Base-by-base conservation (phyloP, 2,888 invertebrate genomes). In the Phaedon cochleariae region DNA sequence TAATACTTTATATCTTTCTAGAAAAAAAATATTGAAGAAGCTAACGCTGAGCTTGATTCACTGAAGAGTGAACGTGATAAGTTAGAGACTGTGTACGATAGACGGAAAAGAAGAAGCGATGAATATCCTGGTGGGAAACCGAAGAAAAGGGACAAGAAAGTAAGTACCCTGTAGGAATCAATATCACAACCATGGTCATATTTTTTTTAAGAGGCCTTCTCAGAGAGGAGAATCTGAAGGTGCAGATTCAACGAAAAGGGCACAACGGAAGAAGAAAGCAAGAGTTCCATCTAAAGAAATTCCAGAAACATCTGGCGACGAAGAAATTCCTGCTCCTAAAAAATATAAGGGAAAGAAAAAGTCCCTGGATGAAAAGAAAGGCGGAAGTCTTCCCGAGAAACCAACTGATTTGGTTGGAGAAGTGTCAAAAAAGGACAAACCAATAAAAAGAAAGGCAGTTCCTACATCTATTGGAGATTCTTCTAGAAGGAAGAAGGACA, bases 1-100 rank as follows among this genome's bases (percentile, higher is more conserved):
- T 20, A 49, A 21, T 52, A 15, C 7, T 3, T 2, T 4, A 5
- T 26, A 1, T 2, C 15, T n/a, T 62, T 67, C 51, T 37, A 69
- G 69, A 64, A 20, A 29, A 34, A 64, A 26, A 55, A 64, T 49
- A 48, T 65, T 10, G 34, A 65, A 48, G 37, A 59, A 21, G 63
- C 63, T 29, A 52, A 67, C 20, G 48, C 45, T 1, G 64, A 64
- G 10, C 37, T 69, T 22, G 57, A 37, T 65, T 20, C 46, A 1
- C 29, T 63, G 0, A 59, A 49, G 15, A 60, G 57, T 15, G 61
- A 64, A 15, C 1, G 45, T 48, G 45, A 49, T 5, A 59, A 64
- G 20, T 26, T 59, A 17, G 21, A 37, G 45, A 49, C 59, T 1
- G 37, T 54, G 2, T 53, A 55, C 26, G 59, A 66, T 7, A 49